Evolutionary conservation across 1,140 invertebrate species (phyloP).

Genomic region (Drosophila rhopaloa): DNA sequence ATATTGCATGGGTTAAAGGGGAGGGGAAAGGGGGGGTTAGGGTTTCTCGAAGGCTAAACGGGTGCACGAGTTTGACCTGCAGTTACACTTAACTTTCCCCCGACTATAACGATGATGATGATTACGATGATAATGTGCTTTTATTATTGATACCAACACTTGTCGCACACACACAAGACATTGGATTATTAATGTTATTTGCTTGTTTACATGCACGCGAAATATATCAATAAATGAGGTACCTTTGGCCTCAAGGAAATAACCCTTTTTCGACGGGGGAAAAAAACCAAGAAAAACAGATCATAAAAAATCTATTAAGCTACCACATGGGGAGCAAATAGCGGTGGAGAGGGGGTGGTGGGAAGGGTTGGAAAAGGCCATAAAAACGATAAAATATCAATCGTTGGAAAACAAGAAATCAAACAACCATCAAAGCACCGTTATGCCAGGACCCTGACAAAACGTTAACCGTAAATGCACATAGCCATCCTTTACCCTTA

Average conservation of each 20-base stretch:
- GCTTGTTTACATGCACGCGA: conserved; percentile 72
- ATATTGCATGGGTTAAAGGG: conserved; percentile 10
- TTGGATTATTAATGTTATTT: conserved; percentile 69
- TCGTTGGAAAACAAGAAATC: conserved; percentile 80
- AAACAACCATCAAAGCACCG: conserved; percentile 84
- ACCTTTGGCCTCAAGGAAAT: conserved; percentile 19
- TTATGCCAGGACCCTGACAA: conserved; percentile 49
- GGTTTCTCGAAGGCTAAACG: conserved; percentile 2
- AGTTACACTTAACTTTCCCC: conserved; percentile 69
- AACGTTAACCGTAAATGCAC: conserved; percentile 30
- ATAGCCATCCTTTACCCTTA: conserved; percentile 7
- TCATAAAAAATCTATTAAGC: conserved; percentile 83
- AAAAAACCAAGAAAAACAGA: conserved; percentile 61
- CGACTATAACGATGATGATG: conserved; percentile 16
- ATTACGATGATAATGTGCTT: conserved; percentile 55
- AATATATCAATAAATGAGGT: conserved; percentile 62
- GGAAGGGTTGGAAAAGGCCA: conserved; percentile 12
- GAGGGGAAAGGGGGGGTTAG: neutral
- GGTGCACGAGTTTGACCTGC: conserved; percentile 70
- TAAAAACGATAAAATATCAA: conserved; percentile 82
- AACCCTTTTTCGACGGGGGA: conserved; percentile 6
- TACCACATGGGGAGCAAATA: conserved; percentile 61
- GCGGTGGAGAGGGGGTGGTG: neutral
- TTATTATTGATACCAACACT: conserved; percentile 75
- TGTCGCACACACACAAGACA: conserved; percentile 32